Conservation (phyloP, 2,113 vertebrate species). For the Papio anubis region DNA sequence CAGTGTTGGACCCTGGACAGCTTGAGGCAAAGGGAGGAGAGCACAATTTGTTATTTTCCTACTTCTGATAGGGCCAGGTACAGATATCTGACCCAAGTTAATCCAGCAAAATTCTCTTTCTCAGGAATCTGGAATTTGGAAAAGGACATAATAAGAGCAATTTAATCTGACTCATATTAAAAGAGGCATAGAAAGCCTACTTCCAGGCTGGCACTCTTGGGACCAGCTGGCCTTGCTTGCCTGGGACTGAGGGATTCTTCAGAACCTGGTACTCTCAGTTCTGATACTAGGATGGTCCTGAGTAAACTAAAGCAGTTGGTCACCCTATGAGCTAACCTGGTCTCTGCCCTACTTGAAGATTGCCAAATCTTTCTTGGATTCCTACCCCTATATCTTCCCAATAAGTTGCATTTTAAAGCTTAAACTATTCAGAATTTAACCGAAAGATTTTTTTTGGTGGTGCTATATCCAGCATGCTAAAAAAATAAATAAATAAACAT, state of each 20-base stretch:
- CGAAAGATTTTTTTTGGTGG: neutral
- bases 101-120: neutral
- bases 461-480: neutral
- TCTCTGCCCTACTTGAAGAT: neutral
- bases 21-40: neutral
- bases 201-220: neutral
- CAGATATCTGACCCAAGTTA: neutral
- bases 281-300: neutral
- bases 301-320: neutral
- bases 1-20: rapidly evolving
- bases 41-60: neutral
- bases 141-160: neutral
- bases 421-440: neutral
- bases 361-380: neutral
- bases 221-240: neutral
- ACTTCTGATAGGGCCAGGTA: neutral
- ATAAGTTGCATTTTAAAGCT: neutral
- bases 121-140: neutral
- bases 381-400: neutral
- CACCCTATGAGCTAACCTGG: neutral
- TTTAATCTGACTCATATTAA: neutral
- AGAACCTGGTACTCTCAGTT: neutral
- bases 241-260: neutral
- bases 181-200: neutral
- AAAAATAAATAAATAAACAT: neutral